These are phyloP conservation scores for Dolichomitus sp. DNA, from an alignment of 2,888 invertebrate genomes.

Conservation along the genomic window DNA sequence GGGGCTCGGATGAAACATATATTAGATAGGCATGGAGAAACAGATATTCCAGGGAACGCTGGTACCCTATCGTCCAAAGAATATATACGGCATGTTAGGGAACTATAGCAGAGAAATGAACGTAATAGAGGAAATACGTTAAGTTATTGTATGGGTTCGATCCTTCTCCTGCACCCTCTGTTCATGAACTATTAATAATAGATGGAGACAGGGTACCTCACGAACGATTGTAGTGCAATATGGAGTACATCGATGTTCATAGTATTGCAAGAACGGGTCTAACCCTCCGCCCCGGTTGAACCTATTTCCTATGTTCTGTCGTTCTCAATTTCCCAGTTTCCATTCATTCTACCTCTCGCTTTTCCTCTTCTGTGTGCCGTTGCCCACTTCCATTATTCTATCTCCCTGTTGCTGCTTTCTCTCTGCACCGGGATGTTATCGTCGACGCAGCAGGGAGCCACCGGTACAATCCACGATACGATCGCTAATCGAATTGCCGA, in stretches of 20 bases:
- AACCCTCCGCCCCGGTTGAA: slow-evolving; percentile 10
- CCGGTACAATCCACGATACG: slow-evolving; percentile 49
- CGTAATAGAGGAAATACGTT: slow-evolving; percentile 47
- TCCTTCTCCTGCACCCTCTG: neutral
- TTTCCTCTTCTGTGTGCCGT: neutral
- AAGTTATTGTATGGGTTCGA: slow-evolving; percentile 53
- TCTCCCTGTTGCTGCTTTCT: slow-evolving; percentile 22
- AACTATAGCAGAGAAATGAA: slow-evolving; percentile 6
- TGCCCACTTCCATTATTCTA: slow-evolving; percentile 22
- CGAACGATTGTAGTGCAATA: slow-evolving; percentile 33
- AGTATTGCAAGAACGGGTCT: slow-evolving; percentile 13
- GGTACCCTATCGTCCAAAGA: slow-evolving; percentile 1
- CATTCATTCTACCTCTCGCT: slow-evolving; percentile 11
- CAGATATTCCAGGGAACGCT: slow-evolving; percentile 35
- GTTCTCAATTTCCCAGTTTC: slow-evolving; percentile 20
- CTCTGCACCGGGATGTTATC: slow-evolving; percentile 24
- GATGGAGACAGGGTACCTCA: slow-evolving; percentile 52
- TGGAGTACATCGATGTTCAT: slow-evolving; percentile 27
- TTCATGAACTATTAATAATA: slow-evolving; percentile 65
- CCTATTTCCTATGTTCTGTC: slow-evolving; percentile 37
- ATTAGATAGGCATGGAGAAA: neutral
- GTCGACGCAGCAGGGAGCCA: slow-evolving; percentile 38
- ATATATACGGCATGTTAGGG: slow-evolving; percentile 8
- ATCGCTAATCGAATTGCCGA: slow-evolving; percentile 63
- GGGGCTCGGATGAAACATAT: too few relatives aligned